Conservation (phyloP, 2,113 vertebrate species). For the Dendropsophus ebraccatus region DNA sequence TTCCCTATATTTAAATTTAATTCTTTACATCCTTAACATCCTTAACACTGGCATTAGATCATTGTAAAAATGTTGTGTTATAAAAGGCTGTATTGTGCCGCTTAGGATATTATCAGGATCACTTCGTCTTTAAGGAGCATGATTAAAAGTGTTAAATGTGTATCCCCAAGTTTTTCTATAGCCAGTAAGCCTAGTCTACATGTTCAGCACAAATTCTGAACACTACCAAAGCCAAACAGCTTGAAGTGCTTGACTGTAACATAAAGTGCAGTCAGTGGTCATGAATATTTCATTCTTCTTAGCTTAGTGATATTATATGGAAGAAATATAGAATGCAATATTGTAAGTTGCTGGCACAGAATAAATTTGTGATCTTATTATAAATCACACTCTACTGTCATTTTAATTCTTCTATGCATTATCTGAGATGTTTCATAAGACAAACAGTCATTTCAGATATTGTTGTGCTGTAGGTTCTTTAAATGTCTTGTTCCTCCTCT, state of each 20-base stretch:
- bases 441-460: conserved; percentile 59
- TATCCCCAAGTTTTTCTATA: background rate
- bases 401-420: background rate
- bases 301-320: background rate
- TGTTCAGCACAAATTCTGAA: background rate
- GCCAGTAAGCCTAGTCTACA: background rate
- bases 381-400: background rate
- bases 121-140: background rate
- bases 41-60: no score
- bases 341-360: background rate
- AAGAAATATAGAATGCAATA: conserved; percentile 6
- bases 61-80: no score
- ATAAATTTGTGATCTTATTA: background rate
- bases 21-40: no score
- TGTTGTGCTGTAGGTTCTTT: conserved; percentile 58
- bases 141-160: background rate
- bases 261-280: background rate
- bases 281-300: conserved; percentile 2
- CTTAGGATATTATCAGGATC: no score
- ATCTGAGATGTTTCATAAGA: conserved; percentile 43
- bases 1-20: no score
- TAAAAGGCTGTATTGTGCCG: no score
- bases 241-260: background rate
- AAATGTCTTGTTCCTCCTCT: conserved; percentile 65
- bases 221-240: background rate